Percentiles rank a stretch among this genome's conserved stretches.
Evolutionary conservation across 1,140 invertebrate species (phyloP).

Genomic region (Formica exsecta): DNA sequence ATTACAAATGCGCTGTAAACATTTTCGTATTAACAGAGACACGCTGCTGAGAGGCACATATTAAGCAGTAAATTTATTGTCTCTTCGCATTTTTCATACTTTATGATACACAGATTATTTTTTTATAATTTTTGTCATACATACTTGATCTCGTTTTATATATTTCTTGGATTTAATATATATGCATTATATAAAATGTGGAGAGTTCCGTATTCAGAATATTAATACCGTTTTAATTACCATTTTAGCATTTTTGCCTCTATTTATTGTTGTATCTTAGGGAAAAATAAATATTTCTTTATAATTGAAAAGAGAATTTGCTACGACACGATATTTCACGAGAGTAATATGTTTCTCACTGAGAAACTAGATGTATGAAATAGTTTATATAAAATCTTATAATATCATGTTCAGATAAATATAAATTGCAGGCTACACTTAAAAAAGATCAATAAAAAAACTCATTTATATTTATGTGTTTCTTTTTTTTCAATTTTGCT

Average conservation of each 20-base stretch:
- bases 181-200: conserved; percentile 11
- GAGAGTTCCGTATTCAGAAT: conserved; percentile 48
- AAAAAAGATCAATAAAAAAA: background rate
- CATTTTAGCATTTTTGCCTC: background rate
- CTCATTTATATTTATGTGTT: background rate
- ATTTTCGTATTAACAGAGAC: conserved; percentile 7
- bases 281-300: background rate
- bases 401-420: background rate
- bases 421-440: background rate
- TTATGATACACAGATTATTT: conserved; percentile 30
- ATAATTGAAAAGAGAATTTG: conserved; percentile 30
- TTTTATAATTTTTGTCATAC: conserved; percentile 43
- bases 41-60: conserved; percentile 22
- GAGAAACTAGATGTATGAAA: background rate
- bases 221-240: background rate
- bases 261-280: background rate
- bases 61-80: conserved; percentile 38
- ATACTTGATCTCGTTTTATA: conserved; percentile 48
- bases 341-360: background rate
- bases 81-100: conserved; percentile 40
- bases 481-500: background rate
- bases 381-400: conserved; percentile 3
- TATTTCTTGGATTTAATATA: conserved; percentile 20
- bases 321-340: background rate
- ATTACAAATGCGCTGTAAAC: background rate